phyloP scores from a whole-genome alignment of 2,888 invertebrate species.

The Lysandra bellargus region DNA sequence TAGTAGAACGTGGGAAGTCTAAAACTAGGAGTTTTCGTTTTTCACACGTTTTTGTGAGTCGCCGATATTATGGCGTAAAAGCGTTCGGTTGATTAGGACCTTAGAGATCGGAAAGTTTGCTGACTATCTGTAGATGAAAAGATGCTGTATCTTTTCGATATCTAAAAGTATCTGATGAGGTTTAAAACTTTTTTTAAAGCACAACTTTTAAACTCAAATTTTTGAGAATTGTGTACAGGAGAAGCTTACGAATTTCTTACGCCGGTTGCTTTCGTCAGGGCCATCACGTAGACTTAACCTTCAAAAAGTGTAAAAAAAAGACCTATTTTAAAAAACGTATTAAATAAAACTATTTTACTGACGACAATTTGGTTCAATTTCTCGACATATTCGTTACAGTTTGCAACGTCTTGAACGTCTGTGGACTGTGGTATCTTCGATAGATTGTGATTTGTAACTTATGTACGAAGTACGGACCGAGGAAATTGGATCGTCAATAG shows the following conservation, averaged over 20 bases:
- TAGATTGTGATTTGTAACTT: no score
- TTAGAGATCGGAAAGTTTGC: conserved; percentile 7
- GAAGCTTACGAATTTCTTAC: no score
- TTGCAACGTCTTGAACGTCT: not conserved
- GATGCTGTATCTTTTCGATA: not conserved
- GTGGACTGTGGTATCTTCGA: no score
- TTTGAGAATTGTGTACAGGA: no score
- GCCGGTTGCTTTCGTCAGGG: no score
- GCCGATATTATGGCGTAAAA: not conserved
- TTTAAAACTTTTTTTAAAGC: not conserved
- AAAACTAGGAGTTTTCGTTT: conserved; percentile 1
- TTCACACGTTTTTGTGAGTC: conserved; percentile 10
- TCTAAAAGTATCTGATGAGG: not conserved
- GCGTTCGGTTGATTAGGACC: not conserved
- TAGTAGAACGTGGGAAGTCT: not conserved
- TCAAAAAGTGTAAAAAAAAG: no score
- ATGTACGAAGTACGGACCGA: not conserved
- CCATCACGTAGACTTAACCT: no score
- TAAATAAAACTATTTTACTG: not conserved
- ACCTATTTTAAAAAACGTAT: not conserved
- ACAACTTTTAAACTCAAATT: not conserved
- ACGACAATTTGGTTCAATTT: not conserved
- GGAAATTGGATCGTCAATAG: not conserved
- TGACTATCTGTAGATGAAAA: not conserved
- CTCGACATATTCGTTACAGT: not conserved